Conservation (phyloP, 2,113 vertebrate genomes). For the Pygoscelis adeliae region DNA sequence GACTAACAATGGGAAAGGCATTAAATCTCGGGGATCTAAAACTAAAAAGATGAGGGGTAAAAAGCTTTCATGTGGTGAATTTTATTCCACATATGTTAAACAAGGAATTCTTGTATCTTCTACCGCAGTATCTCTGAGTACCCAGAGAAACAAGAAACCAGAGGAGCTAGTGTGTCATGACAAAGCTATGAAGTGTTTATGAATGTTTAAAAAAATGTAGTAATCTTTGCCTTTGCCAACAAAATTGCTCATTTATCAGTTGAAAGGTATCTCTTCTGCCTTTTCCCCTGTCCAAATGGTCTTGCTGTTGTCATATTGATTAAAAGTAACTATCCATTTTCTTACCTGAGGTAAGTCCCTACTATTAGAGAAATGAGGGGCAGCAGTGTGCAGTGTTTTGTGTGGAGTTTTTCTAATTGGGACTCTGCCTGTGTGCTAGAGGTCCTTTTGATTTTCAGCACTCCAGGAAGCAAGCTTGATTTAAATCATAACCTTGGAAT, state of each 20-base stretch:
- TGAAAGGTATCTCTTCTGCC: neutral
- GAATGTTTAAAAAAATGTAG: neutral
- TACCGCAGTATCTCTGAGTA: neutral
- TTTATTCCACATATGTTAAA: neutral
- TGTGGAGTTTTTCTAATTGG: neutral
- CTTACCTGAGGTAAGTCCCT: neutral
- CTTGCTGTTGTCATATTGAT: neutral
- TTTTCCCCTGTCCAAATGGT: neutral
- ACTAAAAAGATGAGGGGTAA: neutral
- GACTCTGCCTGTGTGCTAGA: neutral
- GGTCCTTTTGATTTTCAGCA: slow-evolving; percentile 3
- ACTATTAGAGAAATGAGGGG: neutral
- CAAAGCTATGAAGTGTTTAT: neutral
- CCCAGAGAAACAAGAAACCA: neutral
- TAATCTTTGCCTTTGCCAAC: neutral
- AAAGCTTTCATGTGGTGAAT: neutral
- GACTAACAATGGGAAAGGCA: neutral
- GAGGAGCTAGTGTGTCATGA: neutral
- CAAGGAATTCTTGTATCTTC: neutral
- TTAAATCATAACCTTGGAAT: neutral
- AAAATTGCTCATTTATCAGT: neutral
- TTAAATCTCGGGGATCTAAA: neutral
- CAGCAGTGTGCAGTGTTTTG: neutral
- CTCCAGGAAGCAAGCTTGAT: neutral
- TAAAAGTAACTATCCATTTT: neutral